A percentile compares a stretch with the other conserved stretches of the same genome.
Conservation (phyloP, 1,140 invertebrate genomes). For the Amphibalanus amphitrite region DNA sequence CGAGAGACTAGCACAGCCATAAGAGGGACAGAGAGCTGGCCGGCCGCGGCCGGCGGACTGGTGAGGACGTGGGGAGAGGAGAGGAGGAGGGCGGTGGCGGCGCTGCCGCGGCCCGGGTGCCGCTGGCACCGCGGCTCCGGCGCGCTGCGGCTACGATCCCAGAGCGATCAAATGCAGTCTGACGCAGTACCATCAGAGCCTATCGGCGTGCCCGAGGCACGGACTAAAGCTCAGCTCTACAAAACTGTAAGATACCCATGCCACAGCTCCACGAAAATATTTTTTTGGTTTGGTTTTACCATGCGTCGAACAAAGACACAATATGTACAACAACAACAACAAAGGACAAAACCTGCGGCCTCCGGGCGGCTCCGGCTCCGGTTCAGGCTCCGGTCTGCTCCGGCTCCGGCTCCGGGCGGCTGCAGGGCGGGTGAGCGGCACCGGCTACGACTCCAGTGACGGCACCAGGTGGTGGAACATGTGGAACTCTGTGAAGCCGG, state of each 20-base stretch:
- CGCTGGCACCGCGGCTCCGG: not conserved
- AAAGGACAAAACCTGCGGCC: not conserved
- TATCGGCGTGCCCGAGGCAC: not conserved
- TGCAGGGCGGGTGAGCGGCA: too few relatives aligned
- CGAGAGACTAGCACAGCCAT: not conserved
- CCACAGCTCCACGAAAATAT: not conserved
- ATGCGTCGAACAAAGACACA: not conserved
- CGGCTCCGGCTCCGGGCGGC: too few relatives aligned
- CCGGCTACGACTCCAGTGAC: not conserved
- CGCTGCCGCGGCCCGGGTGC: too few relatives aligned
- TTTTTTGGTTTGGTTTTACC: not conserved
- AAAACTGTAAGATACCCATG: not conserved
- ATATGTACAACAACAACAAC: not conserved
- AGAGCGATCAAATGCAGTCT: too few relatives aligned
- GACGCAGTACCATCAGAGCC: too few relatives aligned
- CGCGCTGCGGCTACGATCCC: too few relatives aligned
- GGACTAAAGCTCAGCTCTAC: not conserved
- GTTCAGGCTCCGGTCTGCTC: too few relatives aligned
- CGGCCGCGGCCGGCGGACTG: too few relatives aligned
- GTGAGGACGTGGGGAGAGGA: too few relatives aligned
- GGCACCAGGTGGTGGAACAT: not conserved
- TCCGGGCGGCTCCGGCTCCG: too few relatives aligned
- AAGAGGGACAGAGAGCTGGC: not conserved
- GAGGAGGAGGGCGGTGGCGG: too few relatives aligned
- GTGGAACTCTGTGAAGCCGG: not conserved